Evolutionary conservation across 2,888 invertebrate species (phyloP).

Genomic region (Ophioninae sp.): DNA sequence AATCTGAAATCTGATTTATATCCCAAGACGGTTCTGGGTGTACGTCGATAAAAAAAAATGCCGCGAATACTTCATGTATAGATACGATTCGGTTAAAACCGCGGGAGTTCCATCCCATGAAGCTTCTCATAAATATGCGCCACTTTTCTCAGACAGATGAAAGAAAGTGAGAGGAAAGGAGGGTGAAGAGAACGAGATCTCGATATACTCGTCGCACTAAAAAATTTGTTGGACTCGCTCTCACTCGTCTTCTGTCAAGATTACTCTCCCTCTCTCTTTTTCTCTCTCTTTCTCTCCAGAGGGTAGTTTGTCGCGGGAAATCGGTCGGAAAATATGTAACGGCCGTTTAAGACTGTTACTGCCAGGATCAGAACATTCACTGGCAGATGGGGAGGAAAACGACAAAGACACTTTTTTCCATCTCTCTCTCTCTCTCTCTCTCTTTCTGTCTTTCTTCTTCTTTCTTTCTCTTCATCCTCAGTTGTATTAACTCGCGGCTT

Average conservation of each 20-base stretch:
- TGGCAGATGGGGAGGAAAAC: constrained; percentile 62
- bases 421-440: constrained; percentile 29
- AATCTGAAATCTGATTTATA: constrained; percentile 14
- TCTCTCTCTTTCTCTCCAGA: constrained; percentile 19
- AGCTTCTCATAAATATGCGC: constrained; percentile 72
- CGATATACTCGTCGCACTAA: constrained; percentile 27
- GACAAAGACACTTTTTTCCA: constrained; percentile 51
- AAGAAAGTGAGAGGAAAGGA: constrained; percentile 31
- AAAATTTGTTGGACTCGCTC: constrained; percentile 42
- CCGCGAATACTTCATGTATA: constrained; percentile 42
- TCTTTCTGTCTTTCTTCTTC: constrained; percentile 45
- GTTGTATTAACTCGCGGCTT: constrained; percentile 64
- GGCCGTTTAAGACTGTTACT: constrained; percentile 75
- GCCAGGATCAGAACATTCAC: constrained; percentile 70
- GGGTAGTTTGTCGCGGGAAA: constrained; percentile 65
- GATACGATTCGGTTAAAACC: constrained; percentile 30
- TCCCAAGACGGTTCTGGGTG: constrained; percentile 33
- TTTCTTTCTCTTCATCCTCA: constrained; percentile 54
- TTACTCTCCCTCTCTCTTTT: constrained; percentile 10
- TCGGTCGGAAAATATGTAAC: constrained; percentile 74
- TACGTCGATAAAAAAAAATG: constrained; percentile 43
- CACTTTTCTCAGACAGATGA: constrained; percentile 50
- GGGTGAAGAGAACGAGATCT: constrained; percentile 17
- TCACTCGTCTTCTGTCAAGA: constrained; percentile 13
- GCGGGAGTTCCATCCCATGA: constrained; percentile 56